Percentiles rank a stretch among this genome's conserved stretches.
Conservation (phyloP, 2,113 vertebrate genomes). For the Toxotes jaculatrix region DNA sequence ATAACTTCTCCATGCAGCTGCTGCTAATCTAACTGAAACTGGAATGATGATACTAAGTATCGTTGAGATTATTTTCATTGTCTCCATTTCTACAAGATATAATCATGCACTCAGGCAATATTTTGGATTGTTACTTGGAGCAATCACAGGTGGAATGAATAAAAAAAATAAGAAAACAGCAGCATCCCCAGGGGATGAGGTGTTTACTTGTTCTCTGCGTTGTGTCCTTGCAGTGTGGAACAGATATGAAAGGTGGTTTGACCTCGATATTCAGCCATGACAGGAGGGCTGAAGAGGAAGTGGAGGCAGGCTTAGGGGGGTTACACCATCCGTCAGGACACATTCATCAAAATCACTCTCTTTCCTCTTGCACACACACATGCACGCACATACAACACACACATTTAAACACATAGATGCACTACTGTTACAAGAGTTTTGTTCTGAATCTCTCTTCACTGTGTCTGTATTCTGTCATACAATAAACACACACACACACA, state of each 20-base stretch:
- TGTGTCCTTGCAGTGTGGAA: constrained; percentile 53
- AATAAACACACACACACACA: constrained; percentile 10
- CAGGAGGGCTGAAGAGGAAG: constrained; percentile 64
- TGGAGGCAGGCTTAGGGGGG: constrained; percentile 71
- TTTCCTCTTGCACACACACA: constrained; percentile 10
- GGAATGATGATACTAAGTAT: not conserved
- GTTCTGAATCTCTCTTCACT: constrained; percentile 2
- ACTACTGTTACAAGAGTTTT: constrained; percentile 15
- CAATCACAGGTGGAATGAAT: not conserved
- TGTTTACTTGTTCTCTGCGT: constrained; percentile 36
- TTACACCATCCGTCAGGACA: constrained; percentile 75
- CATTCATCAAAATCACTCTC: constrained; percentile 74
- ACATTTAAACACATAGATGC: constrained; percentile 21
- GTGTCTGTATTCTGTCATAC: not conserved
- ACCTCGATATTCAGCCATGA: constrained; percentile 72
- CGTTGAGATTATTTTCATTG: not conserved
- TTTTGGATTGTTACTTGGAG: not conserved
- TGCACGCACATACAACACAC: constrained; percentile 5
- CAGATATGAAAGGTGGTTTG: constrained; percentile 74
- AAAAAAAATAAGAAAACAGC: constrained; percentile 11
- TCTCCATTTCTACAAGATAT: not conserved
- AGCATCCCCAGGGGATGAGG: not conserved
- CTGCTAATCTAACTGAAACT: not conserved
- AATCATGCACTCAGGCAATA: no score
- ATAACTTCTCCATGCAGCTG: not conserved